Evolutionary conservation across 2,797 vertebrate species (phyloP).

Genomic region (Myotis findleyi): DNA sequence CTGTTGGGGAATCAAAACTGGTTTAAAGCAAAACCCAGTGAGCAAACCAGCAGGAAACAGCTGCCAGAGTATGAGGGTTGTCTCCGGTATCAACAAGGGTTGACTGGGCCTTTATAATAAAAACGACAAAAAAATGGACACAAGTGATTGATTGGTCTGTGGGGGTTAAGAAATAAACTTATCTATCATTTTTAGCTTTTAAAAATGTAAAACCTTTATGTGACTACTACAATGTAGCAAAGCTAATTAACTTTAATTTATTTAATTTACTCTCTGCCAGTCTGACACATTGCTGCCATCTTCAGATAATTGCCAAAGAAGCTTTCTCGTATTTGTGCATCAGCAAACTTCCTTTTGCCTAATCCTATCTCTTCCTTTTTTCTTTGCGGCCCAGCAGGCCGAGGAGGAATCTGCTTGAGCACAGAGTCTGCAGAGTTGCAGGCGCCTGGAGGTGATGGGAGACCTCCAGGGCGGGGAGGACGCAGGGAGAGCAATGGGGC

Average conservation of each 20-base stretch:
- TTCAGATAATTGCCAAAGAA: neutral
- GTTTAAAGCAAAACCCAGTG: neutral
- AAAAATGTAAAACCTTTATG: neutral
- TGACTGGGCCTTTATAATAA: neutral
- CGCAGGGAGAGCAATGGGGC: neutral
- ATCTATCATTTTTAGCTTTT: conserved; percentile 16
- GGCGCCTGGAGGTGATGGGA: neutral
- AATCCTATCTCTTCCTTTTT: neutral
- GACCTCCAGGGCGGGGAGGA: neutral
- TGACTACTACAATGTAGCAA: neutral
- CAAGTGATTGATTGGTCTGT: neutral
- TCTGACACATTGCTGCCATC: neutral
- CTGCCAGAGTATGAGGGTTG: neutral
- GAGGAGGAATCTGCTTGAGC: neutral
- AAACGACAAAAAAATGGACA: neutral
- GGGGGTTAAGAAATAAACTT: neutral
- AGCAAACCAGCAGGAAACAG: neutral
- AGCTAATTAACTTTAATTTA: neutral
- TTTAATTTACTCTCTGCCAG: neutral
- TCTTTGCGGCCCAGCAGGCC: neutral
- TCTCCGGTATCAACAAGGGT: neutral
- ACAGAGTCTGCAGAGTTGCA: neutral
- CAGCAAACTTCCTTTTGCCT: conserved; percentile 51
- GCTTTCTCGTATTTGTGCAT: neutral
- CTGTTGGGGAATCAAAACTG: neutral